Evolutionary conservation across 2,888 invertebrate species (phyloP), one percentile per base, ranked within the genome.

Genomic region (Belgica antarctica): DNA sequence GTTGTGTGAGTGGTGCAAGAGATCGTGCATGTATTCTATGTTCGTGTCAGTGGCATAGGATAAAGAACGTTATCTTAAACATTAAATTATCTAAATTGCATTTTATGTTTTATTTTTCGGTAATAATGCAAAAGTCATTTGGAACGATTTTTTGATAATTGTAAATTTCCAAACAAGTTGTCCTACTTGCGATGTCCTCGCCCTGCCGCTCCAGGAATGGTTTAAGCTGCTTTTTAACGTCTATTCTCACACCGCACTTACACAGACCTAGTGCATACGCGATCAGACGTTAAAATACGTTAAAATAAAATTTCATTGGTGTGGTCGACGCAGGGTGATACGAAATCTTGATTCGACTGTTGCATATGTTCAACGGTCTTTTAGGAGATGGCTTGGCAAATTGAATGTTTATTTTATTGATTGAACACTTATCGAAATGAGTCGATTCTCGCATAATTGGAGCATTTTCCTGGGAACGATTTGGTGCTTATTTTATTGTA

Each of bases 211-310:
- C 1, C 2, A 62, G 10, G 15, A 25, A 25, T 61, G 61, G 25
- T 36, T 34, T 12, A 34, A 34, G 41, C 41, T 41, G 41, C 46
- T 22, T 46, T 65, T 65, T 47, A 66, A 66, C 66, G 66, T 17
- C n/a, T 31, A 31, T 66, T 66, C 66, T 52, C 66, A 66, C 66
- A 66, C 28, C 2, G 22, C 52, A 52, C n/a, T 22, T 52, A 52
- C 52, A 52, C 3, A 12, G 41, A 41, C 15, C 12, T 41, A 41
- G 22, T 66, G 27, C 52, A 24, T 25, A 52, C 66, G 47, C 47
- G 24, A 24, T 63, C 34, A n/a, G n/a, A n/a, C 31, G 36, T 36
- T 63, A 17, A 63, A 63, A 63, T 63, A 63, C 63, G 63, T 63
- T 63, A 63, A 12, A 24, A 22, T 3, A n/a, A 4, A 8, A 4